Evolutionary conservation across 1,140 invertebrate species (phyloP).

Genomic region (Drosophila tristis): DNA sequence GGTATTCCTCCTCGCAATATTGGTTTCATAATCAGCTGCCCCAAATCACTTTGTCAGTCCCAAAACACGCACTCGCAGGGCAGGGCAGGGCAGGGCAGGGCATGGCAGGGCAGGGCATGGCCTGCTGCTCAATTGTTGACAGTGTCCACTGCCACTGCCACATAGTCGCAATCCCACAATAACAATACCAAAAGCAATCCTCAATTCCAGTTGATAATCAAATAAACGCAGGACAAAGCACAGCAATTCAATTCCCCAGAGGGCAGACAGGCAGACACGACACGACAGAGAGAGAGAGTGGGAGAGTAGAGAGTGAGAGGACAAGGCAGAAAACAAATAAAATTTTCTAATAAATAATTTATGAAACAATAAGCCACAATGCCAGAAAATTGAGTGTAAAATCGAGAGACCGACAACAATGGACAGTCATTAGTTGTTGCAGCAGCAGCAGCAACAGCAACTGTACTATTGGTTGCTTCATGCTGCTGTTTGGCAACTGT

Average conservation of each 20-base stretch:
- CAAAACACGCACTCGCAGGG: conserved; percentile 16
- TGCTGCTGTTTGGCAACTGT: conserved; percentile 27
- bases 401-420: conserved; percentile 58
- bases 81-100: background rate
- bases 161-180: no score
- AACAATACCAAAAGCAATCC: no score
- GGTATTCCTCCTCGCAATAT: conserved; percentile 9
- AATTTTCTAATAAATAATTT: conserved; percentile 73
- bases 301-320: no score
- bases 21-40: conserved; percentile 31
- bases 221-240: conserved; percentile 18
- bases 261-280: background rate
- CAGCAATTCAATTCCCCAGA: conserved; percentile 36
- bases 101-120: background rate
- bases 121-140: background rate
- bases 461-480: no score
- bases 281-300: background rate
- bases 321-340: conserved; percentile 37
- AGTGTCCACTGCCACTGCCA: no score
- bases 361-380: conserved; percentile 65
- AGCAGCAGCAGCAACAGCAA: conserved; percentile 30
- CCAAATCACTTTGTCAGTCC: conserved; percentile 36
- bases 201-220: conserved; percentile 19
- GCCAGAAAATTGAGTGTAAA: conserved; percentile 74
- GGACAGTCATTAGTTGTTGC: conserved; percentile 63